Percentiles rank a stretch among this genome's conserved stretches.
Conservation (phyloP, 2,797 vertebrate genomes). For the Leuciscus waleckii region DNA sequence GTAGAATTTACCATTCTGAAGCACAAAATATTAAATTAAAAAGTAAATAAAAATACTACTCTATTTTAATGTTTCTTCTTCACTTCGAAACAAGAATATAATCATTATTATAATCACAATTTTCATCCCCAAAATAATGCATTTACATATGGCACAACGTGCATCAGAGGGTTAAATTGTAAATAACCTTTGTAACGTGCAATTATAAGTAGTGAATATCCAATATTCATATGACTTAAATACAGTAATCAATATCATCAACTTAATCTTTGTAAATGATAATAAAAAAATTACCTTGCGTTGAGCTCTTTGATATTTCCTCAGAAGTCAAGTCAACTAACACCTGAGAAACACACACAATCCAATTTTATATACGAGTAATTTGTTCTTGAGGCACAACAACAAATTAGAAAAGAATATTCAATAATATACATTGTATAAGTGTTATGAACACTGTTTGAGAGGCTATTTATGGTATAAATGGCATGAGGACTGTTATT, state of each 20-base stretch:
- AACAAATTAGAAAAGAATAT: background rate
- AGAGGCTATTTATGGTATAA: background rate
- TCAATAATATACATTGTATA: background rate
- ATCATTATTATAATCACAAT: background rate
- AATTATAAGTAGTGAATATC: background rate
- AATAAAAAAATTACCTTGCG: constrained; percentile 81
- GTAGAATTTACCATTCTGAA: background rate
- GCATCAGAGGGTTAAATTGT: background rate
- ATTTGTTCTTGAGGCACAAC: background rate
- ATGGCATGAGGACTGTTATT: background rate
- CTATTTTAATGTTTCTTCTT: background rate
- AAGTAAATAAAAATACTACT: background rate
- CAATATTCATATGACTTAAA: background rate
- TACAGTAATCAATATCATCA: background rate
- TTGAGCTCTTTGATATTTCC: constrained; percentile 89
- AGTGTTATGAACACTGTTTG: background rate
- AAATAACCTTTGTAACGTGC: background rate
- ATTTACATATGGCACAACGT: background rate
- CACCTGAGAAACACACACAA: constrained; percentile 75
- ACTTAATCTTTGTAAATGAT: background rate
- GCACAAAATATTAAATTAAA: background rate
- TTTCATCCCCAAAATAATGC: background rate
- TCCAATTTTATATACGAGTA: background rate
- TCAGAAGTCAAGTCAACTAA: constrained; percentile 87
- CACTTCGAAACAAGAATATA: background rate